Percentiles rank a stretch among this genome's conserved stretches.
phyloP scores from a whole-genome alignment of 2,113 vertebrate genomes.

The Rana temporaria region DNA sequence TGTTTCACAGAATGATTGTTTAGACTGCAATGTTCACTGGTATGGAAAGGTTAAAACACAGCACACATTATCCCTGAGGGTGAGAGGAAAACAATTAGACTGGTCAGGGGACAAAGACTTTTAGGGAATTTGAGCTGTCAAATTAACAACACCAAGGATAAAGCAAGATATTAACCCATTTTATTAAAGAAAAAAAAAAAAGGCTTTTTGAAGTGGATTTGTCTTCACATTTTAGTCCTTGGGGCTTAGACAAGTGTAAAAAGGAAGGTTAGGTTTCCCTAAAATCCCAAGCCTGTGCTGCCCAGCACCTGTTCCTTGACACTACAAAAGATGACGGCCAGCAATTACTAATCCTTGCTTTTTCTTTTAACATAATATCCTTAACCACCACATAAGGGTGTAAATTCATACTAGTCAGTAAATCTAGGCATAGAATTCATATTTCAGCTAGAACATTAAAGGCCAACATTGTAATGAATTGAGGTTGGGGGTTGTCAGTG shows the following conservation, averaged over 20 bases:
- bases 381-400: conserved; percentile 43
- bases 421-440: conserved; percentile 26
- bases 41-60: background rate
- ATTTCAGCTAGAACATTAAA: conserved; percentile 3
- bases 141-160: background rate
- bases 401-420: conserved; percentile 48
- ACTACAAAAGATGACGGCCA: conserved; percentile 42
- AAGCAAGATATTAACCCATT: background rate
- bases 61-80: too few species aligned
- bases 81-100: background rate
- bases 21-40: background rate
- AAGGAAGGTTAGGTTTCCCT: conserved; percentile 8
- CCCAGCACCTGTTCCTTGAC: background rate
- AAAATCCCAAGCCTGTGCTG: background rate
- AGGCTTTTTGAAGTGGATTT: conserved; percentile 38
- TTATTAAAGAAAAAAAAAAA: conserved; percentile 24
- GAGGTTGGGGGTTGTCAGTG: too few species aligned
- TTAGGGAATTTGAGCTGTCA: background rate
- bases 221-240: conserved; percentile 4
- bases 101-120: background rate
- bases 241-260: conserved; percentile 15
- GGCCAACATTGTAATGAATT: too few species aligned
- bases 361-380: conserved; percentile 55
- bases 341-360: conserved; percentile 19
- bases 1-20: too few species aligned